A percentile compares a stretch with the other conserved stretches of the same genome.
Conservation (phyloP, 2,113 vertebrate genomes). For the Balaenoptera acutorostrata region DNA sequence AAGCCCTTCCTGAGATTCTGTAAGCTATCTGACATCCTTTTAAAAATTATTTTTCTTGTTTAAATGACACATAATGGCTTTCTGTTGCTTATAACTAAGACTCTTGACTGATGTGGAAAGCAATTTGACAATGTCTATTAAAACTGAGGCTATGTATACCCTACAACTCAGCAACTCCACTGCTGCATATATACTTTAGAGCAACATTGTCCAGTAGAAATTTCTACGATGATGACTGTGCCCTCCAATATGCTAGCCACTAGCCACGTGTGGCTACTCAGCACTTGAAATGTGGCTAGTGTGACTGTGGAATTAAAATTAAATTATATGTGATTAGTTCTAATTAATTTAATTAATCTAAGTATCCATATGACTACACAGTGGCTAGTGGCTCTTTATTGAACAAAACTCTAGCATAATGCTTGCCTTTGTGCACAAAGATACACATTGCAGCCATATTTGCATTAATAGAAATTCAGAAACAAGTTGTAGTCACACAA, state of each 20-base stretch:
- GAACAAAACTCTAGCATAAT: background rate
- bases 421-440: background rate
- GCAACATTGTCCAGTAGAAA: background rate
- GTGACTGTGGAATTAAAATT: background rate
- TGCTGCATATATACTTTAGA: background rate
- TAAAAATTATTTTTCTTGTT: background rate
- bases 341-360: background rate
- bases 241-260: background rate
- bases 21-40: background rate
- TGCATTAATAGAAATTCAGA: background rate
- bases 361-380: background rate
- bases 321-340: background rate
- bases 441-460: background rate
- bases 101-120: background rate
- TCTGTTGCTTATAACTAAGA: background rate
- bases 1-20: background rate
- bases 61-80: background rate
- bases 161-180: background rate
- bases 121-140: background rate
- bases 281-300: background rate
- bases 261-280: background rate
- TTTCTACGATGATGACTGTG: background rate
- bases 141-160: background rate
- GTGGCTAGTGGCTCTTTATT: background rate
- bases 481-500: background rate